Evolutionary conservation across 1,140 invertebrate genomes (phyloP), one percentile per base, ranked within the genome.

Genomic region (Agrypnia vestita): DNA sequence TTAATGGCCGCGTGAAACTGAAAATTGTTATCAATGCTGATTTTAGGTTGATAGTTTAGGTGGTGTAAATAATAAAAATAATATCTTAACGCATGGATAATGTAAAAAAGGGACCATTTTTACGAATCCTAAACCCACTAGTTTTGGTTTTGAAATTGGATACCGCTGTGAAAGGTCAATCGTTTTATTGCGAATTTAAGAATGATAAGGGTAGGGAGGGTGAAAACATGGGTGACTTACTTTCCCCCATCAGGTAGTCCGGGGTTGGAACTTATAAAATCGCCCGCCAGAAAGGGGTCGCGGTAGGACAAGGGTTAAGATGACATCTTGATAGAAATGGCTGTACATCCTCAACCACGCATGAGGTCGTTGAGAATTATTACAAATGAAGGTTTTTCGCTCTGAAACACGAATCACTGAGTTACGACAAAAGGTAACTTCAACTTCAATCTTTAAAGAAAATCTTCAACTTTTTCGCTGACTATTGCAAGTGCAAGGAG

Each of bases 181-280:
- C 56, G 75, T 77, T 77, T 77, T 77, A 77, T 77, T 62, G 56
- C 6, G 75, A 64, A 62, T 77, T 77, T 77, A 35, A 51, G 44
- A 4, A 49, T 64, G 75, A 77, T 77, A 77, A 77, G 59, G 74
- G 53, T 62, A 17, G 73, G 19, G 1, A 13, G 25, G 49, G 49
- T 10, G 13, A 12, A 43, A 51, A 69, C 15, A 43, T n/a, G 61
- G 49, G 43, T 12, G 76, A 44, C 35, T 46, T 72, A 35, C 25
- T 35, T 35, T 15, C 35, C 59, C 59, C 19, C 15, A 49, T 13
- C 49, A 25, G 19, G 43, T 35, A 59, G 35, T 43, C 44, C 19
- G 49, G 46, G 51, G 64, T 71, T 71, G 19, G 46, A 46, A 51
- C 67, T 71, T 49, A 19, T 51, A 51, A 47, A 71, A 71, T 71